A percentile compares a stretch with the other conserved stretches of the same genome.
phyloP scores from a whole-genome alignment of 2,797 vertebrate species.

The Erpetoichthys calabaricus region DNA sequence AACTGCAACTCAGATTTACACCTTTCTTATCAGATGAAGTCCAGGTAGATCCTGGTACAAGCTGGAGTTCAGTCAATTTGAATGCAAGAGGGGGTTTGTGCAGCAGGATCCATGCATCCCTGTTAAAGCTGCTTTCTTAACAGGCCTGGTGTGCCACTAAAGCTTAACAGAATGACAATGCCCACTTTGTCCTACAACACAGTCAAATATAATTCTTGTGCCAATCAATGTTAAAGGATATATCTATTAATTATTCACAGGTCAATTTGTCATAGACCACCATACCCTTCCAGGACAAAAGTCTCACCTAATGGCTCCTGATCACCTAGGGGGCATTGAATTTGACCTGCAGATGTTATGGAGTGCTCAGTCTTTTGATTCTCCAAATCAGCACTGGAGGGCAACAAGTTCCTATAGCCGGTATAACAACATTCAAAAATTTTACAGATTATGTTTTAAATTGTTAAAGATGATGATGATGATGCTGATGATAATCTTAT shows the following conservation, averaged over 20 bases:
- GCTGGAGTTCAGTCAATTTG: no score
- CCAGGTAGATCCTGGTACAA: no score
- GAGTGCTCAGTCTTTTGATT: constrained; percentile 92
- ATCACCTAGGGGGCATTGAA: constrained; percentile 85
- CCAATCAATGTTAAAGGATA: constrained; percentile 3
- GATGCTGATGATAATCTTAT: not conserved
- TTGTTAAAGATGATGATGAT: not conserved
- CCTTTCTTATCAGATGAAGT: no score
- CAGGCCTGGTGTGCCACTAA: no score
- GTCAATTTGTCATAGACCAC: constrained; percentile 86
- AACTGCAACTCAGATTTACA: no score
- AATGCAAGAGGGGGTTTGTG: no score
- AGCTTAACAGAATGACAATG: no score
- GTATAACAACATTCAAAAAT: constrained; percentile 30
- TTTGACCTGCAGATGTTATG: constrained; percentile 89
- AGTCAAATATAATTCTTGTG: not conserved
- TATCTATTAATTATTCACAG: constrained; percentile 32
- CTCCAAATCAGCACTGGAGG: constrained; percentile 90
- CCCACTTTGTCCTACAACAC: no score
- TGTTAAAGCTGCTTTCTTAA: no score
- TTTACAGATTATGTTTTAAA: not conserved
- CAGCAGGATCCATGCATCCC: no score
- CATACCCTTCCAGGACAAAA: constrained; percentile 84
- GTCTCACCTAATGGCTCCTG: constrained; percentile 76
- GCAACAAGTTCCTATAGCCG: constrained; percentile 95